Evolutionary conservation across 2,797 vertebrate species (phyloP).

Genomic region (Phalloptychus januarius): DNA sequence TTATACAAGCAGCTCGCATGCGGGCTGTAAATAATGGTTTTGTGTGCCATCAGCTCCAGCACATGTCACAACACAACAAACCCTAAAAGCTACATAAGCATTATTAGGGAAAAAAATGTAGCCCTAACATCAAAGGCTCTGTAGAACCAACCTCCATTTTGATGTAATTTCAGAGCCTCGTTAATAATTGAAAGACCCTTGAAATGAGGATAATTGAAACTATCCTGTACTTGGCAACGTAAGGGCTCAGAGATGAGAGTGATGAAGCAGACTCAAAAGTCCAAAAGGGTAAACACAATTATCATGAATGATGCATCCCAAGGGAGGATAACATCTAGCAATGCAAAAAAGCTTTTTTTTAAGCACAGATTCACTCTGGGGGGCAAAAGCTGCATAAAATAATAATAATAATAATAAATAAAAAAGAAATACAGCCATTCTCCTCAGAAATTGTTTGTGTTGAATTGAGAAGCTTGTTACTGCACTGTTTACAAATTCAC

Average conservation of each 20-base stretch:
- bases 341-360: neutral
- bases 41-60: neutral
- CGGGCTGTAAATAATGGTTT: neutral
- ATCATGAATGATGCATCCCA: neutral
- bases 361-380: neutral
- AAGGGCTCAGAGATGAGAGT: constrained; percentile 2
- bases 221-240: constrained; percentile 6
- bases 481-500: neutral
- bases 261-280: neutral
- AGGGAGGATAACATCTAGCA: neutral
- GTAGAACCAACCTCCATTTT: neutral
- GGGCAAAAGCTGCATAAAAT: neutral
- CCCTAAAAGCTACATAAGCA: neutral
- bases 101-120: neutral
- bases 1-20: neutral
- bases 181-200: constrained; percentile 7
- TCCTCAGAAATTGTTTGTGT: neutral
- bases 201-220: constrained; percentile 1
- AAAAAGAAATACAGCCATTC: neutral
- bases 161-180: neutral
- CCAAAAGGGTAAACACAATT: constrained; percentile 10
- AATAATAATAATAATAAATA: neutral
- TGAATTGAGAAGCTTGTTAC: neutral
- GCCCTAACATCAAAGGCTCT: neutral
- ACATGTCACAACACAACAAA: neutral